phyloP scores from a whole-genome alignment of 2,113 vertebrate genomes.

The Oncorhynchus tshawytscha region DNA sequence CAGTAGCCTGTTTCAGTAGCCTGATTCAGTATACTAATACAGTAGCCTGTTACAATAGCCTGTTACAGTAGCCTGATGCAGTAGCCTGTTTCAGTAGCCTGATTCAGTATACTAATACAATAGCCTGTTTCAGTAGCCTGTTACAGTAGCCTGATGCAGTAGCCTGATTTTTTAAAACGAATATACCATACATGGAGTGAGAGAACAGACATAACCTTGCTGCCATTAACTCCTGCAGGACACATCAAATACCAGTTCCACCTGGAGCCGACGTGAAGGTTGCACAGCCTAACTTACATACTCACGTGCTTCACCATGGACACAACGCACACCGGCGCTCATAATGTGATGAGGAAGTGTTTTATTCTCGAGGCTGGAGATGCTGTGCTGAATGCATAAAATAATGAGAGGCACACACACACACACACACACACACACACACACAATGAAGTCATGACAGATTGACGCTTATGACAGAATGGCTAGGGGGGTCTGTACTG shows the following conservation, averaged over 20 bases:
- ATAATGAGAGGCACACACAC: neutral
- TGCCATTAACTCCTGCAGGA: neutral
- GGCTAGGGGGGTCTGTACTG: too few species aligned
- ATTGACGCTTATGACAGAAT: too few species aligned
- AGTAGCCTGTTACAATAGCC: too few species aligned
- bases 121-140: too few species aligned
- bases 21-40: too few species aligned
- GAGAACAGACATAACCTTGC: neutral
- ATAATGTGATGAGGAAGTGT: constrained; percentile 27
- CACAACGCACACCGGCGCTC: constrained; percentile 29
- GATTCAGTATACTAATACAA: too few species aligned
- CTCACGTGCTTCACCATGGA: neutral
- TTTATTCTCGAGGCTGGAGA: constrained; percentile 15
- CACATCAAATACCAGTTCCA: constrained; percentile 50
- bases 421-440: too few species aligned
- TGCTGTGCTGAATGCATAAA: constrained; percentile 3
- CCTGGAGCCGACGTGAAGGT: constrained; percentile 37
- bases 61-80: neutral
- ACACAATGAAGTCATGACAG: too few species aligned
- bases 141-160: too few species aligned
- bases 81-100: neutral
- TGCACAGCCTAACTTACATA: constrained; percentile 28
- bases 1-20: too few species aligned
- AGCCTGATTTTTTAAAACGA: neutral
- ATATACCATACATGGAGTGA: neutral